Conservation (phyloP, 2,888 invertebrate species). For the Incurvaria masculella region DNA sequence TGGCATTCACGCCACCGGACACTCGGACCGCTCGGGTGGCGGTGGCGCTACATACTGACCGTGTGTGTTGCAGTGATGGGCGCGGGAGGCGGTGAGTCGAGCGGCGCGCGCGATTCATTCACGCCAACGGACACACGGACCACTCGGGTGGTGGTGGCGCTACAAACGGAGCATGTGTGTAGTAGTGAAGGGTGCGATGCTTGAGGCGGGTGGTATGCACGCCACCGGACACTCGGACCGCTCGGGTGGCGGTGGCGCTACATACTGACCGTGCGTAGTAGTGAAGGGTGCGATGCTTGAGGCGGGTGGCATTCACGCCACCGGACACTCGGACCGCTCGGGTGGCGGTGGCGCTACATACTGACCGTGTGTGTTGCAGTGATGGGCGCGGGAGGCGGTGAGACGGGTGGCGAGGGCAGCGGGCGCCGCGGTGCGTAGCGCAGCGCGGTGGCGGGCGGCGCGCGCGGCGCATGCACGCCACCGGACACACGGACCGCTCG, state of each 20-base stretch:
- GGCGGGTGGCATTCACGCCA: constrained; percentile 93
- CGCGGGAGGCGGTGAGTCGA: constrained; percentile 23
- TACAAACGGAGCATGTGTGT: too few relatives aligned
- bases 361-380: constrained; percentile 18
- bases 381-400: constrained; percentile 28
- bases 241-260: too few relatives aligned
- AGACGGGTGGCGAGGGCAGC: constrained; percentile 45
- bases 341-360: constrained; percentile 55
- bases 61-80: constrained; percentile 28
- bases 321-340: constrained; percentile 83
- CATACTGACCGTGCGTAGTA: too few relatives aligned
- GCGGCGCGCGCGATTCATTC: constrained; percentile 54
- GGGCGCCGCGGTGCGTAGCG: constrained; percentile 59
- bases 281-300: too few relatives aligned
- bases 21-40: constrained; percentile 74
- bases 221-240: too few relatives aligned
- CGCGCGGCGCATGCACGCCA: constrained; percentile 82
- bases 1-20: constrained; percentile 90
- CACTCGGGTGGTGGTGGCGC: too few relatives aligned
- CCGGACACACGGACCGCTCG: constrained; percentile 83
- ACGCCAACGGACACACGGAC: too few relatives aligned
- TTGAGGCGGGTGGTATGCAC: too few relatives aligned
- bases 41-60: constrained; percentile 43
- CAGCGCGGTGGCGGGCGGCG: constrained; percentile 45
- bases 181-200: too few relatives aligned